These are phyloP conservation scores for Chironex yamaguchii DNA, from an alignment of 30 jellyfish, hydroid and myxozoan genomes.

Conservation along the genomic window DNA sequence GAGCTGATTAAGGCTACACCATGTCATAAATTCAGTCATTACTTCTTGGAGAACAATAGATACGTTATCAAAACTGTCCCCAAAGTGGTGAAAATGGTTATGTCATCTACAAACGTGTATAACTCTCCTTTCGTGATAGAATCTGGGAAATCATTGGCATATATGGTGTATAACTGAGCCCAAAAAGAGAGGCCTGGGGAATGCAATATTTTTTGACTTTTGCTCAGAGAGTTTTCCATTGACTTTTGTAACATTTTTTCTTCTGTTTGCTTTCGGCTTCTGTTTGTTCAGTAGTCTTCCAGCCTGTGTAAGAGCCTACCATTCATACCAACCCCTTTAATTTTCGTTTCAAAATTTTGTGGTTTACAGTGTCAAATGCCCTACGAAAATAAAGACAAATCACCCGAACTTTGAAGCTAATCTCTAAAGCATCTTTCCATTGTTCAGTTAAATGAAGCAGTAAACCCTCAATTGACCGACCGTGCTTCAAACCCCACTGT, in stretches of 20 bases:
- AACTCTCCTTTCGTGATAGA: conserved; percentile 60
- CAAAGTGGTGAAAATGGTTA: conserved; percentile 59
- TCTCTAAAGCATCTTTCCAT: conserved; percentile 58
- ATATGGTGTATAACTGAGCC: conserved; percentile 52
- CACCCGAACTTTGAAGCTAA: conserved; percentile 31
- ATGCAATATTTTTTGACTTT: conserved; percentile 46
- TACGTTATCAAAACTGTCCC: conserved; percentile 65
- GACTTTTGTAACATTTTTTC: conserved; percentile 44
- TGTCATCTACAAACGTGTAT: conserved; percentile 73
- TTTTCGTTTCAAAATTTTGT: conserved; percentile 40
- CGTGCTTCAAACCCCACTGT: conserved; percentile 67
- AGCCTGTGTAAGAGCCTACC: conserved; percentile 60
- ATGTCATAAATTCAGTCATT: conserved; percentile 26
- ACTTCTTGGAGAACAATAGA: conserved; percentile 24
- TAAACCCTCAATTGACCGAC: conserved; percentile 53
- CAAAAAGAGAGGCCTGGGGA: conserved; percentile 68
- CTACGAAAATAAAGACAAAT: conserved; percentile 47
- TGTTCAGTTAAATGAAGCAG: conserved; percentile 64
- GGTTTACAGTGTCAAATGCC: conserved; percentile 74
- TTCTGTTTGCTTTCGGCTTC: conserved; percentile 44
- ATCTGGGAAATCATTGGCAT: conserved; percentile 73
- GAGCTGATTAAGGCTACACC: conserved; percentile 53
- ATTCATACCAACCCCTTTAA: conserved; percentile 54
- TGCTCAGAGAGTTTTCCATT: conserved; percentile 31
- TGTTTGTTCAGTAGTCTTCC: conserved; percentile 43